phyloP scores from a whole-genome alignment of 2,888 invertebrate species.

The Mellilla xanthometata region DNA sequence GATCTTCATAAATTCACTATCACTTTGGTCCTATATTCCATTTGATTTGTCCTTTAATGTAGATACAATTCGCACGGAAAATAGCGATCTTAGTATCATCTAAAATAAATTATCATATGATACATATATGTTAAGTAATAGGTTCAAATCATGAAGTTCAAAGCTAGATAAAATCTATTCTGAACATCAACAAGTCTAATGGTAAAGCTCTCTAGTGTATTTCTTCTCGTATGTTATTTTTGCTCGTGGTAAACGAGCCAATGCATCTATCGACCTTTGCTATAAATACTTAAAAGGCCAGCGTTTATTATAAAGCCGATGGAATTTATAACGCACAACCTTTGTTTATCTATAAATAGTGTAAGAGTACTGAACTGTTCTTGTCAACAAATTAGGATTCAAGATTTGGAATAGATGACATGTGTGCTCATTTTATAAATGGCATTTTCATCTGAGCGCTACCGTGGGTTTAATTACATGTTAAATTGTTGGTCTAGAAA shows the following conservation, averaged over 20 bases:
- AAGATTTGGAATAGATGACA: too few species aligned
- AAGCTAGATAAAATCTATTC: neutral
- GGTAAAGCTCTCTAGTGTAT: neutral
- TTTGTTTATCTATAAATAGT: too few species aligned
- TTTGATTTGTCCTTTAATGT: conserved; percentile 10
- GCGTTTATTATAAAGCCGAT: conserved; percentile 24
- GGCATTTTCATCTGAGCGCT: too few species aligned
- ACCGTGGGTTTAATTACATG: too few species aligned
- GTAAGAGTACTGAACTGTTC: too few species aligned
- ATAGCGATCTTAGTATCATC: conserved; percentile 1
- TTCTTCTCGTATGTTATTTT: conserved; percentile 21
- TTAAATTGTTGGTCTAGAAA: too few species aligned
- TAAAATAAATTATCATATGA: neutral
- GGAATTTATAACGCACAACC: conserved; percentile 18
- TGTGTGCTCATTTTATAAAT: too few species aligned
- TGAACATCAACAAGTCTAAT: neutral
- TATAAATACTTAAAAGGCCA: conserved; percentile 18
- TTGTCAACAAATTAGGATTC: too few species aligned
- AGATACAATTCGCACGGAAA: neutral
- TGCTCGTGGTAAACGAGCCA: conserved; percentile 22
- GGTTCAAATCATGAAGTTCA: neutral
- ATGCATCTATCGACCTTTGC: conserved; percentile 28
- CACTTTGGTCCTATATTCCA: conserved; percentile 5
- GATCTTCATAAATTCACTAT: conserved; percentile 16
- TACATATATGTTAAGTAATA: neutral